Base-by-base conservation (phyloP, 2,888 invertebrate genomes). In the Netelia virgata region DNA sequence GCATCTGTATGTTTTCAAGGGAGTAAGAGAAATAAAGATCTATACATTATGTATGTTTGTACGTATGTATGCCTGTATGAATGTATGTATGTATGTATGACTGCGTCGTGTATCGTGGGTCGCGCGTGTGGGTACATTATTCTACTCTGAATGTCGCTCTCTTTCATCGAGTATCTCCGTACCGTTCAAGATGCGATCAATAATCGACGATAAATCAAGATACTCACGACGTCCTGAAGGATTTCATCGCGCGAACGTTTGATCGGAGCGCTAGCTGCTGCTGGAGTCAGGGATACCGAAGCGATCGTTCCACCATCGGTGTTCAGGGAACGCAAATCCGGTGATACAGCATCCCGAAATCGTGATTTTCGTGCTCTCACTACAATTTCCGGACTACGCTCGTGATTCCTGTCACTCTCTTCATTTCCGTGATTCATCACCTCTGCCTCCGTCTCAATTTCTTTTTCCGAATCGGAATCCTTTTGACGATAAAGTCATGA, bases 201-300 rank as follows among this genome's bases (percentile, higher is more conserved):
- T 36, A 36, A 36, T 36, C 36, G 36, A 36, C 36, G 36, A 36
- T 36, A 36, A 57, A 57, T 53, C 53, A n/a, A n/a, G 53, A 53
- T 77, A 93, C 94, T 94, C 92, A 97, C 97, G 94, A 96, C 95
- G 94, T 97, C 96, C 92, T 96, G 96, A 93, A 96, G 94, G 76
- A 95, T 94, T 90, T 96, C 96, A 90, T 96, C 96, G 84, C 93
- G 94, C 79, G 94, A 95, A 91, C 94, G 95, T 91, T 94, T 94
- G 75, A 93, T 88, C n/a, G 92, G 90, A 53, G 74, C 82, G 61
- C 84, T 82, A 82, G 78, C 53, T 8, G 93, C 53, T 8, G 93
- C 91, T 81, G 92, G 92, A 36, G 84, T 84, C 11, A 86, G 77
- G 76, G 90, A 72, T 85, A 88, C 16, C 75, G 69, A 73, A 61